Evolutionary conservation across 2,113 vertebrate species (phyloP).

Genomic region (Pan paniscus): DNA sequence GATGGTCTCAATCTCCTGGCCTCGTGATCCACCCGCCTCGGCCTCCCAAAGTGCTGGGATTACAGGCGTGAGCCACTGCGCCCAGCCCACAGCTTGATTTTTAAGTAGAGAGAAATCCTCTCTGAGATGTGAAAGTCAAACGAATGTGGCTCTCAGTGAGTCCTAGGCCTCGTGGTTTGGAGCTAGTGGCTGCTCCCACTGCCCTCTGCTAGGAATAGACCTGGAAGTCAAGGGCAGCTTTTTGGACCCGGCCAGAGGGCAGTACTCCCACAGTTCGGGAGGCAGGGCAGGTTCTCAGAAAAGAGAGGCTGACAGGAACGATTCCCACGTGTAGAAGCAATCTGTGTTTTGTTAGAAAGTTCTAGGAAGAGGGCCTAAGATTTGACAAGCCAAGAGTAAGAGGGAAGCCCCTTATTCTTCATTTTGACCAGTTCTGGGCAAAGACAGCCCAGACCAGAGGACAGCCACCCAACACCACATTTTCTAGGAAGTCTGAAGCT

Average conservation of each 20-base stretch:
- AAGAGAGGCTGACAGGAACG: neutral
- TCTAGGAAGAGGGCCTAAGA: neutral
- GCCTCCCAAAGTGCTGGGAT: no score
- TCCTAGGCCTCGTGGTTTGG: neutral
- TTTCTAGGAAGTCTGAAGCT: neutral
- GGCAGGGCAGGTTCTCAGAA: neutral
- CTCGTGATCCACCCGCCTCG: no score
- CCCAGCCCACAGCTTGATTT: neutral
- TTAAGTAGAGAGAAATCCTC: neutral
- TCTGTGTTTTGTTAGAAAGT: neutral
- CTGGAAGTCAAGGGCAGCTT: neutral
- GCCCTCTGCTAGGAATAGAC: neutral
- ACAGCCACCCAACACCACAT: no score
- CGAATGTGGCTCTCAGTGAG: fast-evolving
- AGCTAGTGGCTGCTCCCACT: neutral
- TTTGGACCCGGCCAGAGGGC: no score
- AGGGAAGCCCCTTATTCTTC: neutral
- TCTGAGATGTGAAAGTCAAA: neutral
- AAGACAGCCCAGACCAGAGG: neutral
- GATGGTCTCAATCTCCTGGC: no score
- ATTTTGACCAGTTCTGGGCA: neutral
- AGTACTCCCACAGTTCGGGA: no score
- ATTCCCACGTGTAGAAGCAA: fast-evolving
- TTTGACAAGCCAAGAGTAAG: no score
- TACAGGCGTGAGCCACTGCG: no score